Base-by-base conservation (phyloP, 2,797 vertebrate genomes). In the Pangasius macronema region DNA sequence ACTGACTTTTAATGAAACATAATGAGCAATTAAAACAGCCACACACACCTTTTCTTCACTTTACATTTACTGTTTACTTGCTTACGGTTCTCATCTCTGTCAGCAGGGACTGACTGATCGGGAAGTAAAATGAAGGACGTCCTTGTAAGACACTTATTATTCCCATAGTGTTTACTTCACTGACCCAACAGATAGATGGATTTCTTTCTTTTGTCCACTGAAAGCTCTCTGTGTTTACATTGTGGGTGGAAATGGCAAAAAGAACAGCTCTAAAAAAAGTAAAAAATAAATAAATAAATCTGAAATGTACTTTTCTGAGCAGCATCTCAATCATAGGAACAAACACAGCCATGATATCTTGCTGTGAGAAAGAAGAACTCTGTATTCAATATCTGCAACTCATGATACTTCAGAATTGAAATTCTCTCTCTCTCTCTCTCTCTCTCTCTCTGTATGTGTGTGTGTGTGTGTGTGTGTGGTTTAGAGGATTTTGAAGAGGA, bases 91-190 rank as follows among this genome's bases (percentile, higher is more conserved):
- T 51, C 46, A 14, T n/a, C 46, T 73, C 27, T 76, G 11, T 13
- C 73, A 51, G 24, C 73, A 30, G 46, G 16, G 8, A 27, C 13
- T n/a, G 22, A 46, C 39, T 68, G 68, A 20, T 67, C 85, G 72
- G 36, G 10, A 75, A 87, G 39, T 36, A 46, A 82, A 87, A 51
- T 87, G 22, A 80, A 80, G 22, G 22, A 39, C 9, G 59, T 27
- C 33, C 1, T 36, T 80, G 53, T 59, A 11, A 80, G 20, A 59
- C 76, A 10, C 33, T 53, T 53, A 51, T 39, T 59, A 57, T 57
- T 13, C 2, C 30, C 55, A 51, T 39, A 67, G 6, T 46, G 24
- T 9, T 30, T 46, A 27, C 36, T 61, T 81, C 9, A 24, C 55
- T n/a, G 36, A 18, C 36, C 36, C 3, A 80, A 42, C 5, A 42